Evolutionary conservation across 2,888 invertebrate species (phyloP).

Genomic region (Taenaris catops): DNA sequence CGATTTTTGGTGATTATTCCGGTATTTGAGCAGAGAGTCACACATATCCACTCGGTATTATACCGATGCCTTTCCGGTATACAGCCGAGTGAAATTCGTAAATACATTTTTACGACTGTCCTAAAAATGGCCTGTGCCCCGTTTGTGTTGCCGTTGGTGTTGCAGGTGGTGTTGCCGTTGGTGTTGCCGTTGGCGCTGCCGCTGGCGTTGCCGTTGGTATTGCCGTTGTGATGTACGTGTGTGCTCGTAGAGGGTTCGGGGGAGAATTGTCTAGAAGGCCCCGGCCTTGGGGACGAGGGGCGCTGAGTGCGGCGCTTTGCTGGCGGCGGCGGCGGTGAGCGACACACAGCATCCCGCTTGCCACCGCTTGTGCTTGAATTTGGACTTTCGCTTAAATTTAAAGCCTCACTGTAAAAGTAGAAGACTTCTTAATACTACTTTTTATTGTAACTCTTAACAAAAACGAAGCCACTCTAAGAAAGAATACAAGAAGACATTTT

Average conservation of each 20-base stretch:
- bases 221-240: constrained; percentile 35
- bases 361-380: constrained; percentile 50
- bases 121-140: no score
- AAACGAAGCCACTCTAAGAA: background rate
- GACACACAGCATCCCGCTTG: constrained; percentile 70
- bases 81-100: no score
- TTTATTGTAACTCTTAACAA: no score
- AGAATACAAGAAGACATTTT: no score
- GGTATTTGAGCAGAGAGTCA: no score
- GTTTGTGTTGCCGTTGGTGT: no score
- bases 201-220: constrained; percentile 32
- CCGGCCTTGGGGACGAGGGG: constrained; percentile 43
- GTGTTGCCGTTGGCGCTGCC: constrained; percentile 73
- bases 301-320: constrained; percentile 75
- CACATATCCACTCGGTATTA: no score
- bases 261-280: constrained; percentile 28
- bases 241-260: constrained; percentile 21
- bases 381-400: constrained; percentile 87
- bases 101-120: no score
- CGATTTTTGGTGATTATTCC: no score
- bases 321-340: constrained; percentile 83
- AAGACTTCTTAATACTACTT: no score
- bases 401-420: constrained; percentile 85
- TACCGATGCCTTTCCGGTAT: no score
- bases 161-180: no score